A percentile compares a stretch with the other conserved stretches of the same genome.
phyloP scores from a whole-genome alignment of 2,888 invertebrate genomes.

The Agrochola circellaris region DNA sequence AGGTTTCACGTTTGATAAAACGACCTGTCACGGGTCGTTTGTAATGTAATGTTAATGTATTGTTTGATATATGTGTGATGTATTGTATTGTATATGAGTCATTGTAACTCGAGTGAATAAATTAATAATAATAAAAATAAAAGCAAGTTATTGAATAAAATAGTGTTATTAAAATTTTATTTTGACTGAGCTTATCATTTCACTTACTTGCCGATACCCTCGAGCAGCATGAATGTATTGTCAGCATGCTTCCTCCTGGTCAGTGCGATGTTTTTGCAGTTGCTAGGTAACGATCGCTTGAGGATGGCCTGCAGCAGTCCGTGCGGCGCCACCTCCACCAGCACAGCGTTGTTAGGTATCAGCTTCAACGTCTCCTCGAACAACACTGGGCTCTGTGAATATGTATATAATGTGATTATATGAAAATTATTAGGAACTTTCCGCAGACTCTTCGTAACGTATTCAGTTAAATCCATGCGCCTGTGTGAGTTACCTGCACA shows the following conservation, averaged over 20 bases:
- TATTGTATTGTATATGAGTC: too few relatives aligned
- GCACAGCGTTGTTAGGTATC: conserved; percentile 94
- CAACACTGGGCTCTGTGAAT: conserved; percentile 82
- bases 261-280: conserved; percentile 92
- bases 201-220: conserved; percentile 86
- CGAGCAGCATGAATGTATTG: conserved; percentile 88
- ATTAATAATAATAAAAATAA: too few relatives aligned
- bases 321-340: conserved; percentile 96
- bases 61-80: too few relatives aligned
- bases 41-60: too few relatives aligned
- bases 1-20: too few relatives aligned
- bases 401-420: neutral
- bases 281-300: conserved; percentile 92
- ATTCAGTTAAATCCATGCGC: too few relatives aligned
- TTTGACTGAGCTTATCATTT: neutral
- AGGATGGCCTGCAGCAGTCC: conserved; percentile 93
- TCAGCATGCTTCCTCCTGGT: conserved; percentile 93
- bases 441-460: too few relatives aligned
- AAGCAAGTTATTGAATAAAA: neutral
- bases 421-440: neutral
- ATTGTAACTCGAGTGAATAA: too few relatives aligned
- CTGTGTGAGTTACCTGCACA: neutral
- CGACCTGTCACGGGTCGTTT: too few relatives aligned
- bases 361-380: conserved; percentile 94
- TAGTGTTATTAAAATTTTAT: neutral